Conservation (phyloP, 2,113 vertebrate genomes). For the Colius striatus region DNA sequence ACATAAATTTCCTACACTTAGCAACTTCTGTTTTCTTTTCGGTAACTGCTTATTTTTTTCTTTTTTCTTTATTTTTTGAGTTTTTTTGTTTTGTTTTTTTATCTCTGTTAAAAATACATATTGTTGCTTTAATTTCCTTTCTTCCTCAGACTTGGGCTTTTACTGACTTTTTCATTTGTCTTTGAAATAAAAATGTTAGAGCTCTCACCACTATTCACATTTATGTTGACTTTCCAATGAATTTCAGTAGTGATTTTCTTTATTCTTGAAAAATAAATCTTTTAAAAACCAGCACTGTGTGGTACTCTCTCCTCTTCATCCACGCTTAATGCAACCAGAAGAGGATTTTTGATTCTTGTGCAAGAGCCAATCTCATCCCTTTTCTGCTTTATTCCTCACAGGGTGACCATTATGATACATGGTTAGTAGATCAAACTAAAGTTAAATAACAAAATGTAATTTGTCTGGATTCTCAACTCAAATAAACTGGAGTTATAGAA, state of each 20-base stretch:
- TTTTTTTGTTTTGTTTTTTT: no score
- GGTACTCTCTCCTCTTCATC: background rate
- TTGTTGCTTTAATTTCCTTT: background rate
- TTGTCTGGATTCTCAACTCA: background rate
- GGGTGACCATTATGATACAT: fast-evolving
- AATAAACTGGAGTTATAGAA: background rate
- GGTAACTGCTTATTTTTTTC: background rate
- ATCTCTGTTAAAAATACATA: background rate
- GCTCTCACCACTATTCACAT: background rate
- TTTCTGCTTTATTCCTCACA: background rate
- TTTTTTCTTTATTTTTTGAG: background rate
- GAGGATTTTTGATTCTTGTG: background rate
- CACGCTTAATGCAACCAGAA: background rate
- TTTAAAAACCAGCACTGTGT: background rate
- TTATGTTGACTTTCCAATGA: background rate
- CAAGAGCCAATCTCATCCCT: background rate
- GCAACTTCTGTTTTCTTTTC: background rate
- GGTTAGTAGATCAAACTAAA: background rate
- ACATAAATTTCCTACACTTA: background rate
- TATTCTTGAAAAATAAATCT: background rate
- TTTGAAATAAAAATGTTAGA: background rate
- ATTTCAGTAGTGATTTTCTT: background rate
- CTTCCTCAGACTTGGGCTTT: background rate
- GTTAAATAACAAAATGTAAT: background rate
- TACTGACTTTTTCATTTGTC: background rate